Percentiles rank a stretch among this genome's conserved stretches.
phyloP scores from a whole-genome alignment of 2,888 invertebrate species.

The Ormyrus labotus region DNA sequence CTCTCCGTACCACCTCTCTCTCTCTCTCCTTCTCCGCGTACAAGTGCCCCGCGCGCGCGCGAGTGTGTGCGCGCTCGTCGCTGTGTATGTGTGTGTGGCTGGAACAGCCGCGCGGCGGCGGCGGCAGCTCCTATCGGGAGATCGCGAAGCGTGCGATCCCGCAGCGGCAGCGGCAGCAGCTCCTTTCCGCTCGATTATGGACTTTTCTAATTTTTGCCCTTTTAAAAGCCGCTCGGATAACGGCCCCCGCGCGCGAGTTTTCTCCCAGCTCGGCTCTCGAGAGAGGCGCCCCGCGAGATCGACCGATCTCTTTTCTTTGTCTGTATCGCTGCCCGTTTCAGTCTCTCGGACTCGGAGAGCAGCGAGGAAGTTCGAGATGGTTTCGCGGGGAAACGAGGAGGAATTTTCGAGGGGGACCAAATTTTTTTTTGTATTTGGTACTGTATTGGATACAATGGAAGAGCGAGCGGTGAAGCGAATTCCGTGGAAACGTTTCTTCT shows the following conservation, averaged over 20 bases:
- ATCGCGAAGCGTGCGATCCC: conserved; percentile 33
- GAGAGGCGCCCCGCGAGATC: too few relatives aligned
- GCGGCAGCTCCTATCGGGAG: conserved; percentile 25
- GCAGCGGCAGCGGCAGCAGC: conserved; percentile 27
- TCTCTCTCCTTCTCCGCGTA: neutral
- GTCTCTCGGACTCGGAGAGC: too few relatives aligned
- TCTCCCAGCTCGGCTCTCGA: too few relatives aligned
- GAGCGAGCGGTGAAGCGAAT: too few relatives aligned
- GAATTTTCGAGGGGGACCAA: too few relatives aligned
- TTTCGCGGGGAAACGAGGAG: too few relatives aligned
- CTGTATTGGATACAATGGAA: too few relatives aligned
- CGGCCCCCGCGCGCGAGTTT: conserved; percentile 9
- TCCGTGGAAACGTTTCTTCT: too few relatives aligned
- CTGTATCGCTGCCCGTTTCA: neutral
- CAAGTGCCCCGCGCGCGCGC: neutral
- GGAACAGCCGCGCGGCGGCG: conserved; percentile 1
- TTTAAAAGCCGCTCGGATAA: conserved; percentile 29
- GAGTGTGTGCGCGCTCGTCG: neutral
- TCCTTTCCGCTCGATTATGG: conserved; percentile 55
- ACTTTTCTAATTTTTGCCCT: conserved; percentile 57
- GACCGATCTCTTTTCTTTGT: too few relatives aligned
- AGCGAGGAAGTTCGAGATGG: too few relatives aligned
- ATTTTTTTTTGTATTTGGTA: too few relatives aligned
- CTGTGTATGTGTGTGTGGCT: too few relatives aligned
- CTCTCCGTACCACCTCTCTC: conserved; percentile 8